phyloP scores from a whole-genome alignment of 2,888 invertebrate species.

The Tinea trinotella region DNA sequence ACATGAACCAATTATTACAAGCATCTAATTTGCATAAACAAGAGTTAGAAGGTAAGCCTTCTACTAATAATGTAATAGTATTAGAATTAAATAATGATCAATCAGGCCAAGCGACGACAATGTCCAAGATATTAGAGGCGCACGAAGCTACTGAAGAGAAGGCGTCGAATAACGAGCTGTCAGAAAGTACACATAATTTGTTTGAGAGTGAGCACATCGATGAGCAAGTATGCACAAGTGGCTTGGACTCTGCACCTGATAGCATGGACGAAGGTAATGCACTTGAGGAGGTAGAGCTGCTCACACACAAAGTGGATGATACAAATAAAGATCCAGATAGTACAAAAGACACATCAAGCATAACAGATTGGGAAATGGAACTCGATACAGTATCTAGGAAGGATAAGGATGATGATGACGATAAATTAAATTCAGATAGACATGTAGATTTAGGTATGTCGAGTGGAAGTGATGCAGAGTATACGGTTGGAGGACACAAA shows the following conservation, averaged over 20 bases:
- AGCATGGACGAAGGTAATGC: slow-evolving; percentile 51
- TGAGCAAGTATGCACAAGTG: slow-evolving; percentile 51
- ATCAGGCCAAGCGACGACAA: slow-evolving; percentile 53
- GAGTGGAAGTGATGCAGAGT: slow-evolving; percentile 63
- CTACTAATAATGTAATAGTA: slow-evolving; percentile 59
- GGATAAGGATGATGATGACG: slow-evolving; percentile 54
- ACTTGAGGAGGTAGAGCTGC: slow-evolving; percentile 39
- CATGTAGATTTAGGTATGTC: slow-evolving; percentile 66
- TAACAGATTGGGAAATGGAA: slow-evolving; percentile 76
- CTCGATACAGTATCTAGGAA: slow-evolving; percentile 65
- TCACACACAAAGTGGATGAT: slow-evolving; percentile 42
- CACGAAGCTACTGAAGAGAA: slow-evolving; percentile 40
- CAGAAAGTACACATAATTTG: slow-evolving; percentile 72
- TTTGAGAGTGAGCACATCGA: slow-evolving; percentile 49
- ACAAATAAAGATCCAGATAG: slow-evolving; percentile 40
- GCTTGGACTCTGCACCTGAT: slow-evolving; percentile 54
- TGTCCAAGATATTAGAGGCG: slow-evolving; percentile 62
- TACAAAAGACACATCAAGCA: slow-evolving; percentile 46
- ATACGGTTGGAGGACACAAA: slow-evolving; percentile 46
- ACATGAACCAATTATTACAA: slow-evolving; percentile 59
- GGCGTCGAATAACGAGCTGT: slow-evolving; percentile 42
- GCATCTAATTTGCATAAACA: slow-evolving; percentile 33
- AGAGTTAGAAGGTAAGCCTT: slow-evolving; percentile 50
- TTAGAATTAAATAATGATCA: slow-evolving; percentile 64
- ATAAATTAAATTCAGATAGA: slow-evolving; percentile 53